A percentile compares a stretch with the other conserved stretches of the same genome.
These are phyloP conservation scores for Neotoxoptera formosana DNA, from an alignment of 1,140 invertebrate species.

Conservation along the genomic window DNA sequence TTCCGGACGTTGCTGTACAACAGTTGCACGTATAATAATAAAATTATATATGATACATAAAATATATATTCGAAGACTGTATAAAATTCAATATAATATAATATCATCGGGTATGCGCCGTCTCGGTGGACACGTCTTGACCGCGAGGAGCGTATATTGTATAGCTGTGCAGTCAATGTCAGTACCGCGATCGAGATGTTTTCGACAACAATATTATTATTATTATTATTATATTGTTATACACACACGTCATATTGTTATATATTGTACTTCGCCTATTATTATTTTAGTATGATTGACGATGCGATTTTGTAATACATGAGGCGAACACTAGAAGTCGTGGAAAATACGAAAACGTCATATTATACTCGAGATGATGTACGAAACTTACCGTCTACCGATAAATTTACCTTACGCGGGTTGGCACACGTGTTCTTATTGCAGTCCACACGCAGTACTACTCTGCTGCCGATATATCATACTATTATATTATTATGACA, in stretches of 20 bases:
- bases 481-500: too few relatives aligned
- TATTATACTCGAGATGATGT: background rate
- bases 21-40: background rate
- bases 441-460: background rate
- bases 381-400: background rate
- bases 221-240: slow-evolving; percentile 4
- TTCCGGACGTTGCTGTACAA: background rate
- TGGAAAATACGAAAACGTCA: background rate
- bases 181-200: background rate
- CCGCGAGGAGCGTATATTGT: background rate
- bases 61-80: background rate
- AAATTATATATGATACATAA: background rate
- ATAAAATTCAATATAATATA: background rate
- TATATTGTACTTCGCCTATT: background rate
- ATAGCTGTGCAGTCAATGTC: background rate
- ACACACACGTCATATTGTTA: background rate
- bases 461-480: background rate
- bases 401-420: background rate
- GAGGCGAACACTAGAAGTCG: background rate
- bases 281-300: background rate
- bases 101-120: background rate
- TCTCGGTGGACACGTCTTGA: background rate
- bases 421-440: background rate
- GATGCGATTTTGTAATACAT: background rate
- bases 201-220: background rate